Conservation (phyloP, 2,888 invertebrate species). For the Campoplex nolae region DNA sequence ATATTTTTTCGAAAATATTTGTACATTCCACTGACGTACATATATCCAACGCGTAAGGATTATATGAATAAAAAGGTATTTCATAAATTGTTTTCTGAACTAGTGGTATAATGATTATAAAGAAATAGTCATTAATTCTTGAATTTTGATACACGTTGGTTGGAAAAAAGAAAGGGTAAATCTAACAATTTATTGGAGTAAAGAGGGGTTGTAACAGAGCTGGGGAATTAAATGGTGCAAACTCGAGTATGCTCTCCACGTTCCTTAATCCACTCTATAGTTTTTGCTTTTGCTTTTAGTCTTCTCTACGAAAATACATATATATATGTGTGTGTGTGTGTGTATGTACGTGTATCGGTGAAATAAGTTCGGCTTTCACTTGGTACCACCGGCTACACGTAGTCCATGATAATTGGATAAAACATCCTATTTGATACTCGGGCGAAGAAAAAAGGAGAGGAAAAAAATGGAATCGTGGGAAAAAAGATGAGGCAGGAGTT, state of each 20-base stretch:
- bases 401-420: constrained; percentile 45
- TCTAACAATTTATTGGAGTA: background rate
- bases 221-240: constrained; percentile 8
- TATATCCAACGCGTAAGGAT: background rate
- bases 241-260: constrained; percentile 24
- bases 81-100: background rate
- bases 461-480: constrained; percentile 40
- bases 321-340: background rate
- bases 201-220: constrained; percentile 13
- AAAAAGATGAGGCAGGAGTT: constrained; percentile 8
- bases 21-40: background rate
- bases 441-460: background rate
- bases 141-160: background rate
- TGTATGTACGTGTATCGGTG: background rate
- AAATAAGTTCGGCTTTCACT: constrained; percentile 50
- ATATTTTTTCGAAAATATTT: background rate
- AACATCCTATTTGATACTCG: constrained; percentile 13
- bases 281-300: constrained; percentile 36
- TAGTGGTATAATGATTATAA: background rate
- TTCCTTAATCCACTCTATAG: constrained; percentile 36
- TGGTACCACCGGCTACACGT: background rate
- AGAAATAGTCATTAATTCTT: background rate
- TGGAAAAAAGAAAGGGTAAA: background rate
- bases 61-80: background rate
- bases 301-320: background rate